Evolutionary conservation across 2,888 invertebrate species (phyloP).

Genomic region (Stratiomys singularior): DNA sequence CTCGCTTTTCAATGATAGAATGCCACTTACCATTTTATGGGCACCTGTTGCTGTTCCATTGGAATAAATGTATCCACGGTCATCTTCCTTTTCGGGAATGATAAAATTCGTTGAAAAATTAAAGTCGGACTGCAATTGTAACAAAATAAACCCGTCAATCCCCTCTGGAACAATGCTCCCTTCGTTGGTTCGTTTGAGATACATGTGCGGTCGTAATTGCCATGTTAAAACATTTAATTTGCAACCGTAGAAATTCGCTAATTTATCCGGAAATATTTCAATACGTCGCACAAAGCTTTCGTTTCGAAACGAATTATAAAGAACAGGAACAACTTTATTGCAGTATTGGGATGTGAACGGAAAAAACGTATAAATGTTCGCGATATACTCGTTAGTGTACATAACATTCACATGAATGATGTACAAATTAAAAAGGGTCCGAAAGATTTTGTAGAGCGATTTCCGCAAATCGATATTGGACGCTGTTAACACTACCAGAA

Average conservation of each 20-base stretch:
- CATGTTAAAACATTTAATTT: slow-evolving; percentile 45
- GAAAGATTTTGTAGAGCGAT: slow-evolving; percentile 30
- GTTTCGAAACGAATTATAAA: slow-evolving; percentile 39
- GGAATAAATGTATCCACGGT: slow-evolving; percentile 43
- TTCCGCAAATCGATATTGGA: not conserved
- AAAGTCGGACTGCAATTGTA: slow-evolving; percentile 40
- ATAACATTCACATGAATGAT: slow-evolving; percentile 43
- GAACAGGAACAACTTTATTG: slow-evolving; percentile 37
- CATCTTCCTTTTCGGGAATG: not conserved
- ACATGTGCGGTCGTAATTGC: slow-evolving; percentile 46
- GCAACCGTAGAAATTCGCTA: slow-evolving; percentile 47
- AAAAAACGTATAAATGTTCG: slow-evolving; percentile 49
- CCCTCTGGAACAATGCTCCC: slow-evolving; percentile 35
- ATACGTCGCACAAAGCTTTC: slow-evolving; percentile 23
- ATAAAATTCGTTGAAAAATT: slow-evolving; percentile 46
- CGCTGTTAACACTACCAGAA: slow-evolving; percentile 29
- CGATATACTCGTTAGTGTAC: not conserved
- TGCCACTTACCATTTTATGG: slow-evolving; percentile 28
- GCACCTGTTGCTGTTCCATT: slow-evolving; percentile 50
- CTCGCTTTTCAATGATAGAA: not conserved
- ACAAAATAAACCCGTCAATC: slow-evolving; percentile 49
- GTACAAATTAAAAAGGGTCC: slow-evolving; percentile 42
- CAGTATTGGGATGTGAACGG: slow-evolving; percentile 49
- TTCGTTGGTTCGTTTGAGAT: not conserved
- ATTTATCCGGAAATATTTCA: slow-evolving; percentile 48